phyloP scores from a whole-genome alignment of 2,113 vertebrate species.

The Pseudonaja textilis region DNA sequence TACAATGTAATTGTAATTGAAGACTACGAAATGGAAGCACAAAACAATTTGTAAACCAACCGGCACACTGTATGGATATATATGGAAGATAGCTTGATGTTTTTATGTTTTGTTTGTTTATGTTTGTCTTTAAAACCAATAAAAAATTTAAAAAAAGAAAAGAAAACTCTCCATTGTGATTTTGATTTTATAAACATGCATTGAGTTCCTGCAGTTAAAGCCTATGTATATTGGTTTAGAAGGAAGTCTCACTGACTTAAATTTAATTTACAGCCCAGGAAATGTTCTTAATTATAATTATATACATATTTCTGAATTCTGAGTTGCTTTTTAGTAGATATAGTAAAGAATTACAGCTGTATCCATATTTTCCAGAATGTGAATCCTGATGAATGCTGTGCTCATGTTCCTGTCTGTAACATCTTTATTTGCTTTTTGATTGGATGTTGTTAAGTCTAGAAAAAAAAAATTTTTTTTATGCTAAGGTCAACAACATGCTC shows the following conservation, averaged over 20 bases:
- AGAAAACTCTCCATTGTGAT: constrained; percentile 30
- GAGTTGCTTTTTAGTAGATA: not conserved
- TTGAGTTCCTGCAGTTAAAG: constrained; percentile 40
- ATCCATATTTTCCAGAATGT: not conserved
- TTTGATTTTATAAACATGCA: constrained; percentile 27
- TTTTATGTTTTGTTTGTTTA: too few species aligned
- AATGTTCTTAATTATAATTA: not conserved
- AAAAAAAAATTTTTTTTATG: not conserved
- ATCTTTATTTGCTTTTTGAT: not conserved
- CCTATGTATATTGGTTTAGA: not conserved
- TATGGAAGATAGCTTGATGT: too few species aligned
- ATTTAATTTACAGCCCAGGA: not conserved
- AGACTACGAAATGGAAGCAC: too few species aligned
- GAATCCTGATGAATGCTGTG: not conserved
- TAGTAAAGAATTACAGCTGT: not conserved
- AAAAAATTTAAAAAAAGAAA: constrained; percentile 10
- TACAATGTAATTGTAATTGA: too few species aligned
- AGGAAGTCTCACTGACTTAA: not conserved
- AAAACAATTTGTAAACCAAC: too few species aligned
- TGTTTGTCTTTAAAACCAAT: too few species aligned
- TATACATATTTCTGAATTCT: not conserved
- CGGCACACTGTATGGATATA: too few species aligned
- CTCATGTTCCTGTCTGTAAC: not conserved
- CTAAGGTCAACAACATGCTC: not conserved
- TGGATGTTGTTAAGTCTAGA: not conserved